phyloP scores from a whole-genome alignment of 2,113 vertebrate genomes.

The Alethe castanea region DNA sequence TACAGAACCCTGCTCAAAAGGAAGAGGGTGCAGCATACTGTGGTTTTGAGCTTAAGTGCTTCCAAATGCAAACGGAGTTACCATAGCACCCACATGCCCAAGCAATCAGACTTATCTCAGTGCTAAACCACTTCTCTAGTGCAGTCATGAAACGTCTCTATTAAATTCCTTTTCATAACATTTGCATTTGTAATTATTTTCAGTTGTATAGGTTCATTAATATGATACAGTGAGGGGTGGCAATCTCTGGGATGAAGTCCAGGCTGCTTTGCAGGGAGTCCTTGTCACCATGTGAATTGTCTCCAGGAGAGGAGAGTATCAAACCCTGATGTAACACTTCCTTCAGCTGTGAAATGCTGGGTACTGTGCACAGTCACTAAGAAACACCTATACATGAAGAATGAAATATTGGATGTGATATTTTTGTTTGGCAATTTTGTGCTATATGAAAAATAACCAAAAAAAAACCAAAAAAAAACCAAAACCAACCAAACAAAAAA shows the following conservation, averaged over 20 bases:
- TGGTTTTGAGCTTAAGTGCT: slow-evolving; percentile 64
- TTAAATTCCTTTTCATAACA: not conserved
- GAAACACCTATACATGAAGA: not conserved
- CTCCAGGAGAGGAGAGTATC: not conserved
- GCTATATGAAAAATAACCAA: not conserved
- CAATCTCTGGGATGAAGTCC: not conserved
- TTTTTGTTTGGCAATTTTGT: not conserved
- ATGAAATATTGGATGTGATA: not conserved
- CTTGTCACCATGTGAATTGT: not conserved
- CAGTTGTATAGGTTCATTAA: not conserved
- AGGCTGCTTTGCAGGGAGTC: not conserved
- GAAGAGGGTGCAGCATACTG: slow-evolving; percentile 74
- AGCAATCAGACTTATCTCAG: slow-evolving; percentile 70
- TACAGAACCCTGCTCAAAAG: slow-evolving; percentile 66
- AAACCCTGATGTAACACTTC: not conserved
- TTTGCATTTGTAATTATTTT: slow-evolving; percentile 37
- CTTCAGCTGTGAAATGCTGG: not conserved
- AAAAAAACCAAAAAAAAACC: not conserved
- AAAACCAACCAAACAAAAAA: not conserved
- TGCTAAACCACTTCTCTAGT: slow-evolving; percentile 82
- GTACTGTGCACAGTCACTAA: not conserved
- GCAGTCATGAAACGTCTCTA: slow-evolving; percentile 5
- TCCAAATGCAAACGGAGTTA: slow-evolving; percentile 77
- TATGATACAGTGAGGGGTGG: not conserved
- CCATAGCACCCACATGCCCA: slow-evolving; percentile 71